Percentiles rank a stretch among this genome's conserved stretches.
These are phyloP conservation scores for Coccyzus lansbergi DNA, from an alignment of 2,797 vertebrate genomes.

Conservation along the genomic window DNA sequence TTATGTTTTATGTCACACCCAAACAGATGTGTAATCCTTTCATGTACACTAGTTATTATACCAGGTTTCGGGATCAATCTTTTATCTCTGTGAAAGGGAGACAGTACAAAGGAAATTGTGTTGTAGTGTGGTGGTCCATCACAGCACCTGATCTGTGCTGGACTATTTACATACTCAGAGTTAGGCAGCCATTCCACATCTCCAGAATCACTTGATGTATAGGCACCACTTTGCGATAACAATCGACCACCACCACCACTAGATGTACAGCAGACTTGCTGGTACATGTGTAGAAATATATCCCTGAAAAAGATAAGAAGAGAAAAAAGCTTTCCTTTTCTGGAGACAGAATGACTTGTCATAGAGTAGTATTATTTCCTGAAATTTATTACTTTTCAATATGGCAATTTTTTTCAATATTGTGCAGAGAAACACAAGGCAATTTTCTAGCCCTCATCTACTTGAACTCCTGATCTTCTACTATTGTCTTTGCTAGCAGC, in stretches of 20 bases:
- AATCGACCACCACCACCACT: neutral
- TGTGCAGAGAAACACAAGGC: neutral
- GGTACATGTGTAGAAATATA: fast-evolving
- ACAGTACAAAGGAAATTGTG: neutral
- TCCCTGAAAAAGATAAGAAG: neutral
- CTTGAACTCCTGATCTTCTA: neutral
- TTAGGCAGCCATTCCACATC: neutral
- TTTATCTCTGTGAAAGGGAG: neutral
- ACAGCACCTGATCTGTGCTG: neutral
- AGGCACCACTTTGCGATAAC: neutral
- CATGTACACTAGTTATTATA: neutral
- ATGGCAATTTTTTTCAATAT: neutral
- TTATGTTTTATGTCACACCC: neutral
- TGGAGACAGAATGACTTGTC: neutral
- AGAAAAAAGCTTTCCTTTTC: neutral
- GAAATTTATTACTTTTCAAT: neutral
- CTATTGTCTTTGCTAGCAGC: neutral
- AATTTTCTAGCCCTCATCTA: neutral
- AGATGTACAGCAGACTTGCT: neutral
- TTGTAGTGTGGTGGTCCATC: neutral
- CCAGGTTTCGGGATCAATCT: neutral
- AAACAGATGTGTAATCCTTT: neutral
- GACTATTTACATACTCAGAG: neutral
- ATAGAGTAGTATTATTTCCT: neutral
- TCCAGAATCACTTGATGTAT: neutral